phyloP scores from a whole-genome alignment of 2,113 vertebrate species.

The Sapajus apella region DNA sequence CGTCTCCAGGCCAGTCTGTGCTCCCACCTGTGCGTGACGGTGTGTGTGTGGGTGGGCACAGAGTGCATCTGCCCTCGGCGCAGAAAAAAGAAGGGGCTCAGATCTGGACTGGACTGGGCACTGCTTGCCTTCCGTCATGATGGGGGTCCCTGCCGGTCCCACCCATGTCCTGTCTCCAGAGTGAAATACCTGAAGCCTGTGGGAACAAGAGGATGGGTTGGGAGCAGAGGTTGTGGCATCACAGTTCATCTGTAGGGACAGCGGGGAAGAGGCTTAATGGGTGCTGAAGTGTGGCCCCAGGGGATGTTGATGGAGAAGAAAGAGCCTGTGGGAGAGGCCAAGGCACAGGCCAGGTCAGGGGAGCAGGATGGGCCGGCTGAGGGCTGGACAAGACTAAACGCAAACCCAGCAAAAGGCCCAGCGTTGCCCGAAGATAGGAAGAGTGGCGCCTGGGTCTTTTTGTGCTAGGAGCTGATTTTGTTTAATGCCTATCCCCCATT shows the following conservation, averaged over 20 bases:
- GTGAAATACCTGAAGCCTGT: neutral
- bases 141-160: neutral
- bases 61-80: neutral
- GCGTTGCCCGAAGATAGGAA: neutral
- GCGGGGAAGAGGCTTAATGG: accelerated
- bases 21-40: neutral
- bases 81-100: neutral
- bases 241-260: neutral
- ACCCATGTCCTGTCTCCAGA: neutral
- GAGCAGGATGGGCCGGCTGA: neutral
- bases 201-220: neutral
- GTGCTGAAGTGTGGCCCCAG: neutral
- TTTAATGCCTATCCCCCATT: neutral
- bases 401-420: neutral
- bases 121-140: neutral
- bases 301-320: neutral
- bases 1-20: neutral
- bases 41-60: neutral
- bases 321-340: neutral
- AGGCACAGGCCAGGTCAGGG: neutral
- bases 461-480: neutral
- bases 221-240: neutral
- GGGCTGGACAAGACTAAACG: neutral
- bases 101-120: too few relatives aligned
- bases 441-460: neutral